These are phyloP conservation scores for Lomographa bimaculata DNA, from an alignment of 2,888 invertebrate genomes.

Conservation along the genomic window DNA sequence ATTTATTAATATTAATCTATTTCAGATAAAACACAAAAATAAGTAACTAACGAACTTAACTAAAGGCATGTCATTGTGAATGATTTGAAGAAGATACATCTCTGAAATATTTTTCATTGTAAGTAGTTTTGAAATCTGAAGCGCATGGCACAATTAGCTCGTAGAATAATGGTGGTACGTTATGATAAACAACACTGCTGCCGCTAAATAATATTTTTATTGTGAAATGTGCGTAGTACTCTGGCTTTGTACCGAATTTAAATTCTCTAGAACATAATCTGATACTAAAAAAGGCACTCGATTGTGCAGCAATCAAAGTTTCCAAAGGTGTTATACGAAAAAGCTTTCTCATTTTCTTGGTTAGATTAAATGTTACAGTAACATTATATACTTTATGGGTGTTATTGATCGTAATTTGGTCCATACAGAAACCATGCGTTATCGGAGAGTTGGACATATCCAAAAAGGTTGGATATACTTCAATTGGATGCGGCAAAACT, in stretches of 20 bases:
- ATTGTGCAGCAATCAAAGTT: slow-evolving; percentile 41
- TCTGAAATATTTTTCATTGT: slow-evolving; percentile 45
- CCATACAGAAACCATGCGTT: slow-evolving; percentile 57
- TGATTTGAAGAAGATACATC: no score
- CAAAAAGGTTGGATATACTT: slow-evolving; percentile 55
- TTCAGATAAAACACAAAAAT: no score
- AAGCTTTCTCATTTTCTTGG: slow-evolving; percentile 59
- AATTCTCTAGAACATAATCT: slow-evolving; percentile 49
- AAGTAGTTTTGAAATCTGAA: slow-evolving; percentile 48
- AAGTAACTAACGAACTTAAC: no score
- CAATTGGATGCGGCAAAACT: slow-evolving; percentile 59
- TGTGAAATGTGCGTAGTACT: slow-evolving; percentile 60
- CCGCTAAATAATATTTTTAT: slow-evolving; percentile 56
- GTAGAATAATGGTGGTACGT: slow-evolving; percentile 61
- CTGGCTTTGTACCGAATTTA: slow-evolving; percentile 22
- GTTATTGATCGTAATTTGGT: slow-evolving; percentile 53
- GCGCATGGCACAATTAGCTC: slow-evolving; percentile 64
- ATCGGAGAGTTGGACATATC: slow-evolving; percentile 59
- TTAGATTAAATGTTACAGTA: slow-evolving; percentile 55
- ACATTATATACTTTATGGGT: slow-evolving; percentile 50
- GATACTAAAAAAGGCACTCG: slow-evolving; percentile 46
- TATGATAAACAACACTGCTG: slow-evolving; percentile 47
- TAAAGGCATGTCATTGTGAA: no score
- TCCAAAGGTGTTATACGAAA: slow-evolving; percentile 56
- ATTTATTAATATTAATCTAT: no score